Evolutionary conservation across 1,140 invertebrate genomes (phyloP), one percentile per base, ranked within the genome.

Genomic region (Drosophila athabasca): DNA sequence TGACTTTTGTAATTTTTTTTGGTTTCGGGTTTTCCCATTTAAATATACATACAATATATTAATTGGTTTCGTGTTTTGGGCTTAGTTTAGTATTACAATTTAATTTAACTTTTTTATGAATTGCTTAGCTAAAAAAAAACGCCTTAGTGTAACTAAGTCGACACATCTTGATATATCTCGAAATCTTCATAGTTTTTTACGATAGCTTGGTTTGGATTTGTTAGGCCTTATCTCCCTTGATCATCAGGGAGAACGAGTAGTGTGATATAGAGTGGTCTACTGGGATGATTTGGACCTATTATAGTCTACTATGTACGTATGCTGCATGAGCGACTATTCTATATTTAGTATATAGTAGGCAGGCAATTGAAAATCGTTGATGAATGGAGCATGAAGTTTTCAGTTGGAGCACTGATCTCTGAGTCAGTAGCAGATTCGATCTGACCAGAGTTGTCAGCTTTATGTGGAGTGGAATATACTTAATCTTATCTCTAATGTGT

Each of bases 101-200:
- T 74, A 81, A 81, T 85, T 66, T 85, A 85, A 85, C 82, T 85
- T 48, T 69, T 79, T 87, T 75, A 87, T 72, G 82, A 74, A 85
- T 85, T 85, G 78, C 78, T 87, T 87, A 85, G 82, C 82, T 85
- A 85, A 85, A 85, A 85, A 85, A 85, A 85, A 85, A 82, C 66
- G 50, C 70, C 82, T 85, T 85, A 85, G 9, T 13, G 5, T 48
- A 87, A 65, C 82, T 85, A 85, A 78, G 87, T 87, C 69, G 66
- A 87, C 82, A 85, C 82, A 87, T 71, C 57, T 81, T 82, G 59
- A 82, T 78, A 78, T 85, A 87, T 65, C 64, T 67, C 52, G 49
- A 81, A 70, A 74, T 55, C 62, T 65, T 62, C 46, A 31, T 67
- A 35, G 70, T 68, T 67, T 51, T 39, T 13, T 39, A 39, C 11